These are phyloP conservation scores for Parnassius smintheus DNA, from an alignment of 2,888 invertebrate genomes.

Conservation along the genomic window DNA sequence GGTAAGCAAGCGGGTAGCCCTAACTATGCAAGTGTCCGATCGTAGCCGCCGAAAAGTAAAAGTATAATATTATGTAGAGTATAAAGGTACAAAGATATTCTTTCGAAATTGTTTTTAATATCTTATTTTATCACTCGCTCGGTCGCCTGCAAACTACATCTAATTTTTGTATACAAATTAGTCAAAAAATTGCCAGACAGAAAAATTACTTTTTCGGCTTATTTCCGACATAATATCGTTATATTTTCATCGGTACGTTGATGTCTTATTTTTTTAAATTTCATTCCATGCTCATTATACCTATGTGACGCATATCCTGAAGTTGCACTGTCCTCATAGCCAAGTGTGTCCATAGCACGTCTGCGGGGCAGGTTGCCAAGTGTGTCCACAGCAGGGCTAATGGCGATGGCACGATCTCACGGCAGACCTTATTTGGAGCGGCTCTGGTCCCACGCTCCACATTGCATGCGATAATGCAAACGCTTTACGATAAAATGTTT, in stretches of 20 bases:
- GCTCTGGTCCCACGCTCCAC: conserved; percentile 58
- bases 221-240: no score
- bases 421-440: conserved; percentile 43
- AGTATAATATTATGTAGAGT: neutral
- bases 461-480: conserved; percentile 35
- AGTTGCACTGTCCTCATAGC: neutral
- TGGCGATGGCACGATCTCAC: conserved; percentile 21
- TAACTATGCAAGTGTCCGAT: neutral
- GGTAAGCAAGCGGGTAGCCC: conserved; percentile 5
- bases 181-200: no score
- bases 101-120: no score
- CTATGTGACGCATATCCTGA: conserved; percentile 19
- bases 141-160: no score
- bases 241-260: no score
- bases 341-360: neutral
- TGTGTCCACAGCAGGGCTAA: conserved; percentile 15
- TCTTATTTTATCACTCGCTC: no score
- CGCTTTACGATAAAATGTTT: conserved; percentile 15
- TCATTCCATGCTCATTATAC: no score
- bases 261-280: no score
- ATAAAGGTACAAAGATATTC: conserved; percentile 6
- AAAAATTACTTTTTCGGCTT: no score
- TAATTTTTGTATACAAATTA: no score
- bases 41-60: neutral
- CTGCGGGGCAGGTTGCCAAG: conserved; percentile 3